Evolutionary conservation across 2,797 vertebrate species (phyloP), one percentile per base, ranked within the genome.

Genomic region (Falco rusticolus): DNA sequence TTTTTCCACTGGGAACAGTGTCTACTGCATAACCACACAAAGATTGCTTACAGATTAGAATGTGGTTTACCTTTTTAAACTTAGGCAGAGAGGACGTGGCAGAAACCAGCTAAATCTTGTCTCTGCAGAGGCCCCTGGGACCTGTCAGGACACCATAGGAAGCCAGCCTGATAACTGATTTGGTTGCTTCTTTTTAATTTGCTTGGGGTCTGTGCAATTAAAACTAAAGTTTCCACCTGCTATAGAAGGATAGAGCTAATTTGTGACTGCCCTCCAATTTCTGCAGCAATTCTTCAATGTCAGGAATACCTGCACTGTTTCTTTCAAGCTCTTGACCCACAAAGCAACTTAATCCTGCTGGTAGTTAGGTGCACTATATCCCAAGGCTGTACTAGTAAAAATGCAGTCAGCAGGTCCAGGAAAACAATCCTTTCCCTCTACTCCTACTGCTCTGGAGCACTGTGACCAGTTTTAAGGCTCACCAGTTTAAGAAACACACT

Each of bases 101-200:
- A 88, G 83, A 75, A 86, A 56, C 29, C 74, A 83, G 61, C 21
- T 5, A 2, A 68, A 47, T 24, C 74, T 51, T 60, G 14, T 79
- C 81, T 39, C 66, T 78, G 53, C 64, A 60, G 78, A 88, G 61
- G 69, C 98, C 98, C 98, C 97, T 97, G 96, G 95, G 97, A 93
- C 95, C 96, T 98, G 97, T 98, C 98, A 98, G 96, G 86, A 82
- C 82, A 91, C 94, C 93, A 87, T 90, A 77, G 92, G 57, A 97
- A 93, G 94, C 91, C 96, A 95, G 75, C 76, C 80, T 57, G 87
- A 87, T 95, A 96, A 91, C 94, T 37, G 41, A 83, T 95, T 89
- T 84, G 84, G 89, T 81, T 77, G 76, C 96, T 96, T 97, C 95
- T 96, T 94, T 97, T 93, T 97, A 92, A 95, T 97, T 96, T 94